Conservation (phyloP, 2,113 vertebrate genomes). For the Hyaena hyaena region DNA sequence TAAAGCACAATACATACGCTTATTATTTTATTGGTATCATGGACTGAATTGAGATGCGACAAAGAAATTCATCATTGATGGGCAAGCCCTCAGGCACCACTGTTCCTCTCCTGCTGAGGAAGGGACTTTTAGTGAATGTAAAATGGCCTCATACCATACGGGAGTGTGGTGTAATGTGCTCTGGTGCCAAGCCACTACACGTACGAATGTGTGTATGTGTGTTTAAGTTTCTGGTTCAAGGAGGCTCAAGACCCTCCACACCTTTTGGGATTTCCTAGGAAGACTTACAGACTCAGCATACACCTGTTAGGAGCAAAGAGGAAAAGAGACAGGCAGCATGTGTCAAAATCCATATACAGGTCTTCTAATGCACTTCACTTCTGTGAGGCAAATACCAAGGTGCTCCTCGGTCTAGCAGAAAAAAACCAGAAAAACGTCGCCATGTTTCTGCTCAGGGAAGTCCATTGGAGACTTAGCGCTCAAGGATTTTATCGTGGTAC, state of each 20-base stretch:
- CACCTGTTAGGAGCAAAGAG: not conserved
- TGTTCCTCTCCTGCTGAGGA: not conserved
- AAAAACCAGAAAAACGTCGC: not conserved
- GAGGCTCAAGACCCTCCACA: not conserved
- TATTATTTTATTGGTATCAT: not conserved
- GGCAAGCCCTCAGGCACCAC: not conserved
- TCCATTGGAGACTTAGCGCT: not conserved
- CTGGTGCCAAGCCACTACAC: fast-evolving
- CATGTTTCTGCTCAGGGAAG: not conserved
- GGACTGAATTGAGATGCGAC: not conserved
- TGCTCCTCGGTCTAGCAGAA: not conserved
- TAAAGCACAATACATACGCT: not conserved
- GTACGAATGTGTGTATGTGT: not conserved
- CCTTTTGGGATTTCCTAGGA: not conserved
- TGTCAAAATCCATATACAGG: fast-evolving
- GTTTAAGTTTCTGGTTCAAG: not conserved
- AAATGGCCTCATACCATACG: fast-evolving
- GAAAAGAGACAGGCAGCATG: not conserved
- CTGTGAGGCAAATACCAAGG: not conserved
- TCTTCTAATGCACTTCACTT: not conserved
- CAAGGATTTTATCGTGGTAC: not conserved
- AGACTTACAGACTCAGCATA: not conserved
- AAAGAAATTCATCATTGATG: not conserved
- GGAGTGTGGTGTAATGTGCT: fast-evolving
- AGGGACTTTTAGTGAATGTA: fast-evolving